These are phyloP conservation scores for Drosophila quinaria DNA, from an alignment of 2,888 invertebrate species.

Conservation along the genomic window DNA sequence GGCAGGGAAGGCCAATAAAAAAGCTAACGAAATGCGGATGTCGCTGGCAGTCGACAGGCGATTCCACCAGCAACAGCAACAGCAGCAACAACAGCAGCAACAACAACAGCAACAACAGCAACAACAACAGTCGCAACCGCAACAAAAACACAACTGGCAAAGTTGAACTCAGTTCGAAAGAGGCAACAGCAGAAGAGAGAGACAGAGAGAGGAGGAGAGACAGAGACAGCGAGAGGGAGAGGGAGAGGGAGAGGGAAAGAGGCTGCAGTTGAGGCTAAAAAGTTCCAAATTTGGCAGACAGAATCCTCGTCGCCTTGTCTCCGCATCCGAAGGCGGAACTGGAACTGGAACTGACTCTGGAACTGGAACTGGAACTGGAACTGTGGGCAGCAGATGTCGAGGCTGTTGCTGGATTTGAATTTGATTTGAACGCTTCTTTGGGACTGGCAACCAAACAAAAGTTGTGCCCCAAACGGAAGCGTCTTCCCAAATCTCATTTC, in stretches of 20 bases:
- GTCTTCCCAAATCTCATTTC: constrained; percentile 18
- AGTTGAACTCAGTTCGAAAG: constrained; percentile 46
- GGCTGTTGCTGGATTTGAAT: constrained; percentile 40
- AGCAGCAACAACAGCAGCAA: constrained; percentile 7
- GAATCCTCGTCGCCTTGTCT: constrained; percentile 44
- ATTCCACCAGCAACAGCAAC: constrained; percentile 18
- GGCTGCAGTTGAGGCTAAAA: constrained; percentile 48
- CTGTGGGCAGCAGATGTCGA: constrained; percentile 56
- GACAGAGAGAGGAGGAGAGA: constrained; percentile 64
- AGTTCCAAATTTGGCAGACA: constrained; percentile 77
- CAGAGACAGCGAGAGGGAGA: constrained; percentile 52
- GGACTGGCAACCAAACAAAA: constrained; percentile 34
- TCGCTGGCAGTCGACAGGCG: constrained; percentile 51
- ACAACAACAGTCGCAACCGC: constrained; percentile 48
- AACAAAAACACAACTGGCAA: constrained; percentile 68
- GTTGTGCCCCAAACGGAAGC: constrained; percentile 31
- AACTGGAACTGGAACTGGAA: constrained; percentile 29
- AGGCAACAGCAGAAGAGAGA: constrained; percentile 26
- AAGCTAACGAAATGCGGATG: constrained; percentile 66
- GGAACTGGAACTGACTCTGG: not conserved
- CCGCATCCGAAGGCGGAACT: constrained; percentile 36
- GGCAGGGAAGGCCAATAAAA: constrained; percentile 58
- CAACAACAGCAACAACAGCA: constrained; percentile 30
- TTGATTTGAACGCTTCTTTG: constrained; percentile 56
- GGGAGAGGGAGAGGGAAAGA: constrained; percentile 5